A percentile compares a stretch with the other conserved stretches of the same genome.
Conservation (phyloP, 2,888 invertebrate species). For the Maniola hyperantus region DNA sequence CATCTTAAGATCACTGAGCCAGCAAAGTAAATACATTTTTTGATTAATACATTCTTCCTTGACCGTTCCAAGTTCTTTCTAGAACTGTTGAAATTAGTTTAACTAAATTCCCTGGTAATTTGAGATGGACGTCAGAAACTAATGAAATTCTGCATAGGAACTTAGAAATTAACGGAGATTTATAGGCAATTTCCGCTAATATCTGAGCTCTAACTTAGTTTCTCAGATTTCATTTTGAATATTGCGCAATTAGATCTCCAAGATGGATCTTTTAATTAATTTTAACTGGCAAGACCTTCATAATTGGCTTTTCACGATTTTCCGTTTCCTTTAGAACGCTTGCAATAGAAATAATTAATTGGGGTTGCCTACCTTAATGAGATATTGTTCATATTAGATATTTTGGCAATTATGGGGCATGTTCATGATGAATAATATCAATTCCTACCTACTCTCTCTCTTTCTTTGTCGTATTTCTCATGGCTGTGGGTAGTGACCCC, state of each 20-base stretch:
- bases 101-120: slow-evolving; percentile 23
- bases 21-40: background rate
- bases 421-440: background rate
- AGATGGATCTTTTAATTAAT: slow-evolving; percentile 34
- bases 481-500: no score
- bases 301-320: slow-evolving; percentile 18
- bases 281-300: slow-evolving; percentile 21
- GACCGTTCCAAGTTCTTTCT: slow-evolving; percentile 4
- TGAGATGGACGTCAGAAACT: slow-evolving; percentile 19
- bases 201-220: slow-evolving; percentile 52
- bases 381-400: background rate
- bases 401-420: background rate
- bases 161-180: slow-evolving; percentile 59
- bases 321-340: slow-evolving; percentile 9
- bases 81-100: slow-evolving; percentile 11
- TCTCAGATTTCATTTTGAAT: slow-evolving; percentile 43
- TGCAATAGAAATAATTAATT: background rate
- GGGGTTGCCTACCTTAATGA: background rate
- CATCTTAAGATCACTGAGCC: no score
- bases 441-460: no score
- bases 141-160: slow-evolving; percentile 30
- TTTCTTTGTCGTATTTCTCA: no score
- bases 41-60: background rate
- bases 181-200: slow-evolving; percentile 61
- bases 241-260: slow-evolving; percentile 33